phyloP scores from a whole-genome alignment of 2,113 vertebrate species.

The Motacilla tschutschensis region DNA sequence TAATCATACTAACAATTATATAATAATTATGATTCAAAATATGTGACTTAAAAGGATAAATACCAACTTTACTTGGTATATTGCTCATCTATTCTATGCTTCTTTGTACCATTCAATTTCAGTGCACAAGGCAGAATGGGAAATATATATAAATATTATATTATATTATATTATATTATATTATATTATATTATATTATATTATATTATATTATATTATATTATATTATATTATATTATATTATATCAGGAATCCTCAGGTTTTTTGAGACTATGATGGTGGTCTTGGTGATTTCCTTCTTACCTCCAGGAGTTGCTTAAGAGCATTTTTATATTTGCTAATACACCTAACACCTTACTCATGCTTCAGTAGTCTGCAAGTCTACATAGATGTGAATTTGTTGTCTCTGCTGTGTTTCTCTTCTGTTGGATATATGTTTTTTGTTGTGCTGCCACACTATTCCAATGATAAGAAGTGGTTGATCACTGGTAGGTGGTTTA shows the following conservation, averaged over 20 bases:
- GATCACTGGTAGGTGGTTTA: not conserved
- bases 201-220: accelerated
- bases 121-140: not conserved
- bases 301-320: not conserved
- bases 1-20: not conserved
- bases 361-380: not conserved
- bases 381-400: not conserved
- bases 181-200: not conserved
- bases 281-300: not conserved
- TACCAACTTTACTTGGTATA: not conserved
- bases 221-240: too few relatives aligned
- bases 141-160: too few relatives aligned
- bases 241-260: not conserved
- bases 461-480: not conserved
- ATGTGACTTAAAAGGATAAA: not conserved
- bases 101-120: not conserved
- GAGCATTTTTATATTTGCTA: not conserved
- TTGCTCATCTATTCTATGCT: not conserved
- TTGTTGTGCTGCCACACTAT: not conserved
- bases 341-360: not conserved
- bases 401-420: not conserved
- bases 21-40: not conserved
- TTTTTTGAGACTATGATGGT: not conserved
- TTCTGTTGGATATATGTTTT: not conserved
- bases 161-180: too few relatives aligned